Base-by-base conservation (phyloP, 2,888 invertebrate genomes). In the Drosophila quasianomalipes region DNA sequence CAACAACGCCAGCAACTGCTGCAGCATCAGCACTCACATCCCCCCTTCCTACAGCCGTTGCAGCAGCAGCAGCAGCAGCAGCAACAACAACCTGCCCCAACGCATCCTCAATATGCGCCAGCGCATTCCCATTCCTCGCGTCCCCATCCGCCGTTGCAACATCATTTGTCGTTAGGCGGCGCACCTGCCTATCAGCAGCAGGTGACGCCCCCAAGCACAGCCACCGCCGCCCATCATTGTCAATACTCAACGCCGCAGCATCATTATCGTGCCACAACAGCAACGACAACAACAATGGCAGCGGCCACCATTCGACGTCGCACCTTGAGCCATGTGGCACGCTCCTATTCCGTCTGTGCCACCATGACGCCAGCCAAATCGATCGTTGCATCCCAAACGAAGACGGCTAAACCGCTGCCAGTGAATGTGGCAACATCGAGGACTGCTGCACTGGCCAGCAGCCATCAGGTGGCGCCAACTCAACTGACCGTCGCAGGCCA, bases 91-190 rank as follows among this genome's bases (percentile, higher is more conserved):
- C 92, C 89, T 30, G 74, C 89, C 55, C 91, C 92, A 26, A 84
- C 81, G 64, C 89, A 82, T 74, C 79, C 80, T 19, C 67, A 60
- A 39, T 75, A 77, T 60, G 37, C 33, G 12, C 5, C 39, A 28
- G 59, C 67, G 79, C 65, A 79, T 55, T 28, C 57, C 31, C 61
- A 62, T 63, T 19, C 49, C 31, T 22, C 49, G 35, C 79, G 62
- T 55, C 22, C 74, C 35, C 78, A 78, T 62, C 63, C 93, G 64
- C 92, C 91, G 60, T 62, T 92, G 73, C 92, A 92, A 62, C 93
- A 92, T 90, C 92, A 90, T 78, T 78, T 90, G 79, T 92, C 92
- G 76, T 94, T 94, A 93, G 94, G 93, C 92, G 94, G 94, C 77
- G 64, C 80, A 69, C 81, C 82, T 16, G 62, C 78, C 54, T 90